Evolutionary conservation across 2,797 vertebrate species (phyloP), one percentile per base, ranked within the genome.

Genomic region (Sternarchorhynchus goeldii): DNA sequence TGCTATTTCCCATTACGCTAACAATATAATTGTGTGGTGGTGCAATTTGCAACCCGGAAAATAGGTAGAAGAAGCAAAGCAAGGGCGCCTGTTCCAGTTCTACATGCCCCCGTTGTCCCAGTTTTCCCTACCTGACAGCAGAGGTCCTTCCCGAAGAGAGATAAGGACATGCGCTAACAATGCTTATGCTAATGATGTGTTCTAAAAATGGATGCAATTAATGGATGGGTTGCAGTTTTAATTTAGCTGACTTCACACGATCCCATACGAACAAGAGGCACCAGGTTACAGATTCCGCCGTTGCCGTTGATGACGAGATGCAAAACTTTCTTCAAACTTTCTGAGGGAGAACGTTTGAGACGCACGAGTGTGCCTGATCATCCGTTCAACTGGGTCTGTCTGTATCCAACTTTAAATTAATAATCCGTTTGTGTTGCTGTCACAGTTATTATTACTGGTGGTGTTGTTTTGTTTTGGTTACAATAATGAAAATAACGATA

Each of bases 171-270:
- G n/a, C 12, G 18, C 72, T 68, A 80, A 80, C 65, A 75, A 77
- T 74, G 67, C 58, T 10, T 77, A 77, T 83, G 78, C 82, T 83
- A 80, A 83, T 80, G 41, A 70, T 12, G 6, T 25, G 25, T 71
- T 39, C 78, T 80, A 83, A 77, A 79, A 77, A 83, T 68, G 64
- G 31, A 45, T 59, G 18, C 55, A 50, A 74, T 80, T 80, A 77
- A 80, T 74, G 75, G 64, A 77, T 39, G 36, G 25, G 36, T 18
- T 59, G 62, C 71, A 68, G 71, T 29, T 74, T 39, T 4, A 0
- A 34, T 74, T 74, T 62, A 12, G 63, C 70, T 77, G 68, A 74
- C 62, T 73, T 36, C 56, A 73, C 68, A 31, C 17, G 4, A 56
- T 53, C 25, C 57, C 62, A 58, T 71, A 50, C 5, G 56, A 50